Conservation (phyloP, 64 coral and sea anemone species). For the Montipora cactus region DNA sequence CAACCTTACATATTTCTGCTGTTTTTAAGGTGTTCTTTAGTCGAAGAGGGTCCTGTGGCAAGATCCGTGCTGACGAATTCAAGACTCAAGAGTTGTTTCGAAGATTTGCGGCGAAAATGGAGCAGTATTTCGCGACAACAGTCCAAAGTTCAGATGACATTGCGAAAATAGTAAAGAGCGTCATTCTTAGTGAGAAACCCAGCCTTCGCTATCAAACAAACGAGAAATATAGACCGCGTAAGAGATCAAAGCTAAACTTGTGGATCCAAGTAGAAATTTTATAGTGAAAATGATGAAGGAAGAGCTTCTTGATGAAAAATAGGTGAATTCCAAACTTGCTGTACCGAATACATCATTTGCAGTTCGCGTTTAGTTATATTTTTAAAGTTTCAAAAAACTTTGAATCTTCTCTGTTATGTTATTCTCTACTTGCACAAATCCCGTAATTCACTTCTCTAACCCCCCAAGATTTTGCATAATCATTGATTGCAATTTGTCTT, state of each 20-base stretch:
- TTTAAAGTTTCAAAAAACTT: not conserved
- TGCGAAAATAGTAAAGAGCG: constrained; percentile 60
- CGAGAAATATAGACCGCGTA: constrained; percentile 34
- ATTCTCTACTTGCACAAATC: too few species aligned
- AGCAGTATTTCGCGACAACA: constrained; percentile 23
- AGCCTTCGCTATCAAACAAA: constrained; percentile 81
- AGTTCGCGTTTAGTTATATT: not conserved
- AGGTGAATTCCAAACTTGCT: too few species aligned
- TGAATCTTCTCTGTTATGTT: too few species aligned
- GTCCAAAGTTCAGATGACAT: constrained; percentile 62
- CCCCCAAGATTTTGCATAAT: too few species aligned
- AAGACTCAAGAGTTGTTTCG: constrained; percentile 57
- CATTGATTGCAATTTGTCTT: too few species aligned
- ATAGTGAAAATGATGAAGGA: constrained; percentile 5
- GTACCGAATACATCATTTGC: too few species aligned
- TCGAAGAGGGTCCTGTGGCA: constrained; percentile 61
- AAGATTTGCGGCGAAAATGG: not conserved
- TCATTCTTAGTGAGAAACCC: constrained; percentile 61
- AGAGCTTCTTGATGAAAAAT: not conserved
- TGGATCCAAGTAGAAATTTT: constrained; percentile 67
- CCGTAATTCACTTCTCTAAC: too few species aligned
- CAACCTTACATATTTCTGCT: not conserved
- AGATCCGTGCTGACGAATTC: constrained; percentile 15
- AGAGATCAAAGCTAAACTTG: constrained; percentile 62
- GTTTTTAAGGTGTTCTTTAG: constrained; percentile 51